Evolutionary conservation across 1,140 invertebrate genomes (phyloP).

Genomic region (Drosophila jambulina): DNA sequence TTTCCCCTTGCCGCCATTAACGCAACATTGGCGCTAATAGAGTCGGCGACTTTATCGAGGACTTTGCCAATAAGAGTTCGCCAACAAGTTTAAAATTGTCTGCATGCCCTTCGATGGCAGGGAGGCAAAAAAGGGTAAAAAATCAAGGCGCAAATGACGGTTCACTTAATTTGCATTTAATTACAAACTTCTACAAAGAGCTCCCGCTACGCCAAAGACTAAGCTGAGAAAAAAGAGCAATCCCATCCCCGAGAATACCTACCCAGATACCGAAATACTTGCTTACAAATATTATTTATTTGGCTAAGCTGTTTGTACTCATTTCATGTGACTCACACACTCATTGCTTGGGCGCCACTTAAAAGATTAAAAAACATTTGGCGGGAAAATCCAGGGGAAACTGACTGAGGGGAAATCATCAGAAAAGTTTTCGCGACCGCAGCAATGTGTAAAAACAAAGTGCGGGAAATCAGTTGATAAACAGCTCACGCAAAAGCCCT

Average conservation of each 20-base stretch:
- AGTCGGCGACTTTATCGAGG: slow-evolving; percentile 58
- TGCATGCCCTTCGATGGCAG: slow-evolving; percentile 36
- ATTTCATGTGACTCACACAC: neutral
- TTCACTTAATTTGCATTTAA: slow-evolving; percentile 80
- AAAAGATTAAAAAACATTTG: slow-evolving; percentile 53
- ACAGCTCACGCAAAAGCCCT: slow-evolving; percentile 51
- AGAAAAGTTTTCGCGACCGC: slow-evolving; percentile 36
- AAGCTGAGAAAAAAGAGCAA: slow-evolving; percentile 3
- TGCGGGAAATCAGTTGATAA: slow-evolving; percentile 34
- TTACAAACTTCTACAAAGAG: slow-evolving; percentile 65
- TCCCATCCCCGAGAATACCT: slow-evolving; percentile 35
- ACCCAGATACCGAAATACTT: slow-evolving; percentile 9
- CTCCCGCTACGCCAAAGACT: neutral
- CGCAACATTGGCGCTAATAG: slow-evolving; percentile 69
- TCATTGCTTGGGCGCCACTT: slow-evolving; percentile 27
- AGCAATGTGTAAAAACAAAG: slow-evolving; percentile 5
- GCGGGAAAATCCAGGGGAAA: neutral
- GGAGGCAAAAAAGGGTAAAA: slow-evolving; percentile 49
- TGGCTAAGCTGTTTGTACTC: neutral
- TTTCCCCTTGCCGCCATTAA: slow-evolving; percentile 43
- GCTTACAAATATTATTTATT: slow-evolving; percentile 15
- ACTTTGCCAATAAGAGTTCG: slow-evolving; percentile 65
- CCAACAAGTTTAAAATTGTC: slow-evolving; percentile 69
- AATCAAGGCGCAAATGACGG: slow-evolving; percentile 62
- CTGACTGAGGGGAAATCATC: slow-evolving; percentile 12